Conservation (phyloP, 2,888 invertebrate species). For the Agrenia bidenticulata region DNA sequence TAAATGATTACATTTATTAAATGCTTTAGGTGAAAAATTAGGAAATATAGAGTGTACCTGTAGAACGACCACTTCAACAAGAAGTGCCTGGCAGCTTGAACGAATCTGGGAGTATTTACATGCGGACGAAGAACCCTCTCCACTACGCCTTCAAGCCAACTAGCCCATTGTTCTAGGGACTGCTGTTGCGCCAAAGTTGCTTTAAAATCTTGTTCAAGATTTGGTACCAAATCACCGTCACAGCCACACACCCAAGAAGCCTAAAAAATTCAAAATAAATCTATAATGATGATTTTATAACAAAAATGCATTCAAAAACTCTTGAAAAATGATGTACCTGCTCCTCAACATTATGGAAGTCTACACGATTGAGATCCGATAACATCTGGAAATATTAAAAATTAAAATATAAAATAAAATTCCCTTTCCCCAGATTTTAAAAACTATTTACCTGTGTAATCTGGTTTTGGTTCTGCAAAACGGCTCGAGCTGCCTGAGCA, state of each 20-base stretch:
- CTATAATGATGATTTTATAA: not conserved
- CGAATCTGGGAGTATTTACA: conserved; percentile 77
- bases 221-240: conserved; percentile 76
- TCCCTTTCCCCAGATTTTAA: too few species aligned
- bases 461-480: conserved; percentile 90
- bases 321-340: conserved; percentile 62
- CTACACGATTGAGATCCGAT: conserved; percentile 92
- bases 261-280: conserved; percentile 58
- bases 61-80: conserved; percentile 99
- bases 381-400: conserved; percentile 72
- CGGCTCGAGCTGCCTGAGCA: conserved; percentile 92
- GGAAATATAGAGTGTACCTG: conserved; percentile 62
- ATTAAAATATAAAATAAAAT: too few species aligned
- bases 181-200: conserved; percentile 88
- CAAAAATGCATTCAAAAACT: conserved; percentile 1
- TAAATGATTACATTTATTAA: not conserved
- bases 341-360: conserved; percentile 91
- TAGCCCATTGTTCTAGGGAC: conserved; percentile 94
- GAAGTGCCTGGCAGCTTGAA: conserved; percentile 85
- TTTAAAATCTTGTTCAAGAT: conserved; percentile 84
- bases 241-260: conserved; percentile 98
- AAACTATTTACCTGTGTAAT: conserved; percentile 66
- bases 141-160: conserved; percentile 94
- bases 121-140: conserved; percentile 84
- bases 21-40: conserved; percentile 2